A percentile compares a stretch with the other conserved stretches of the same genome.
These are phyloP conservation scores for Bombylius discolor DNA, from an alignment of 2,888 invertebrate species.

Conservation along the genomic window DNA sequence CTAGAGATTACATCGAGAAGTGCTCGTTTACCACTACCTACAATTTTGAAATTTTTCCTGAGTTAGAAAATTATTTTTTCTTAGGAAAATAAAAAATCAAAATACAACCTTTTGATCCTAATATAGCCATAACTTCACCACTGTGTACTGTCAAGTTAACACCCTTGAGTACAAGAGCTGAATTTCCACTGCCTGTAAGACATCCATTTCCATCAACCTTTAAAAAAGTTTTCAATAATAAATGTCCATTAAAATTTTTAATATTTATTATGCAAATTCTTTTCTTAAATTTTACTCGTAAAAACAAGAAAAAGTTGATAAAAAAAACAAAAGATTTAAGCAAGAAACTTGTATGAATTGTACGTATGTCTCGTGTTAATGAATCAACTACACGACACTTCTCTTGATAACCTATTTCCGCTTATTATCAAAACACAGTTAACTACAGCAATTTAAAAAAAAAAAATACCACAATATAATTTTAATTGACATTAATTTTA, in stretches of 20 bases:
- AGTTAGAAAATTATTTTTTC: background rate
- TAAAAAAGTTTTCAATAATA: constrained; percentile 7
- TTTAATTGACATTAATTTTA: too few species aligned
- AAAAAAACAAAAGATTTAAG: constrained; percentile 8
- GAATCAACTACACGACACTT: background rate
- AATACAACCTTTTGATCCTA: constrained; percentile 73
- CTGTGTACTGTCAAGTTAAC: constrained; percentile 82
- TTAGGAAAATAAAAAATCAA: background rate
- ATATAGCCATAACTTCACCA: constrained; percentile 83
- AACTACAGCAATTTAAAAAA: too few species aligned
- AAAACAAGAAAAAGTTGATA: too few species aligned
- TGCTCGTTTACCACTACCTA: constrained; percentile 89
- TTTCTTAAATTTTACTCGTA: too few species aligned
- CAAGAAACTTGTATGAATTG: background rate
- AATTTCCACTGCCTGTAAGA: constrained; percentile 61
- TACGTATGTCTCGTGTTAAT: background rate
- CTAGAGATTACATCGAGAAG: constrained; percentile 83
- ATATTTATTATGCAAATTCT: too few species aligned
- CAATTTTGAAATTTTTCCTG: constrained; percentile 1
- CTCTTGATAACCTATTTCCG: background rate
- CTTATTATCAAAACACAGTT: background rate
- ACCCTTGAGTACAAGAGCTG: constrained; percentile 81
- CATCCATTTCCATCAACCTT: constrained; percentile 72
- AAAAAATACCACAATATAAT: too few species aligned
- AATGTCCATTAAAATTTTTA: background rate